Evolutionary conservation across 2,888 invertebrate genomes (phyloP).

Genomic region (Caenorhabditis auriculariae): DNA sequence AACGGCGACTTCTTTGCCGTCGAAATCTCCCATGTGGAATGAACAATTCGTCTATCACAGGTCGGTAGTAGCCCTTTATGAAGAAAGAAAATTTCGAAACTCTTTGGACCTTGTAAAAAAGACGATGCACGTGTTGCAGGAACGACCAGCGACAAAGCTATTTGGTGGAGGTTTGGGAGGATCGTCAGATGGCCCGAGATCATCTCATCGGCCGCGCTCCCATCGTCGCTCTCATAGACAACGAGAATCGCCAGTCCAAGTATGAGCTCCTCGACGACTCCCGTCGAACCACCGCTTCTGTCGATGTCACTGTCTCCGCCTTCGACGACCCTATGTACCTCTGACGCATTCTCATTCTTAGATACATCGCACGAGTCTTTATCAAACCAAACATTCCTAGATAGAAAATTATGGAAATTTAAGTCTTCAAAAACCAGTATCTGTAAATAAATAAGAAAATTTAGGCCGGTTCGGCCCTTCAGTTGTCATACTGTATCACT

Average conservation of each 20-base stretch:
- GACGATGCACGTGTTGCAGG: conserved; percentile 7
- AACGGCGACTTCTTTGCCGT: conserved; percentile 17
- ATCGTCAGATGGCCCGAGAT: conserved; percentile 26
- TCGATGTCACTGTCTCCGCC: conserved; percentile 21
- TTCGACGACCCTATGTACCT: conserved; percentile 44
- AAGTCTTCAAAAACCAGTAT: conserved; percentile 3
- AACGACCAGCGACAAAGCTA: conserved; percentile 25
- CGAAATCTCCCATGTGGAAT: conserved; percentile 14
- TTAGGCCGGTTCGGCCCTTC: background rate
- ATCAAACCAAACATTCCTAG: conserved; percentile 5
- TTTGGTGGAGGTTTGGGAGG: conserved; percentile 33
- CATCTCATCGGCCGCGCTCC: conserved; percentile 13
- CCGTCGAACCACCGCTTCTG: conserved; percentile 3
- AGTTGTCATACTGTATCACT: background rate
- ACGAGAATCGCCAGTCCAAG: conserved; percentile 20
- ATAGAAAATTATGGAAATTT: conserved; percentile 15
- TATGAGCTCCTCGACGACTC: background rate
- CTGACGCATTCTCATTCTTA: conserved; percentile 4
- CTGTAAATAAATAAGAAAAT: background rate
- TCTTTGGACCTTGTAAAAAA: background rate
- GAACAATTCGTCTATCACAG: conserved; percentile 40
- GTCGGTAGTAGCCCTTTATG: conserved; percentile 4
- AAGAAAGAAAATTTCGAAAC: background rate
- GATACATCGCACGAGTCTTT: background rate
- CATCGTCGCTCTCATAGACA: conserved; percentile 24